Conservation (phyloP, 53 echinoderm and acorn worm genomes). For the Zoroaster sp. region DNA sequence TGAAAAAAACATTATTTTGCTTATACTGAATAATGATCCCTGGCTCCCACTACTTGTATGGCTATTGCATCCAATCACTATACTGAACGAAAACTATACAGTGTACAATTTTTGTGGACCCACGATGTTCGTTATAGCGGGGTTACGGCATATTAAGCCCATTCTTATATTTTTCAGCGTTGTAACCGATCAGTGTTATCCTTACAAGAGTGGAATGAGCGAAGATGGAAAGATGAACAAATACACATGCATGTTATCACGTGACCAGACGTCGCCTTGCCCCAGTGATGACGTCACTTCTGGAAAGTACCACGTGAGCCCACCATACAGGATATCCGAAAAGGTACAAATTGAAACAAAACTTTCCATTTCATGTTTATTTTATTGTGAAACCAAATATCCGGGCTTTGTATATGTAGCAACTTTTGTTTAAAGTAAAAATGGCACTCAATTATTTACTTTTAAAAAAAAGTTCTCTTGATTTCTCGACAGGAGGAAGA, state of each 20-base stretch:
- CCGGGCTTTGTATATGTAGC: too few relatives aligned
- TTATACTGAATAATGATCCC: too few relatives aligned
- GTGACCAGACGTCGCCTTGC: slow-evolving; percentile 46
- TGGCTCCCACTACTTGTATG: too few relatives aligned
- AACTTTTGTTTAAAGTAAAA: too few relatives aligned
- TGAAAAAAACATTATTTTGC: too few relatives aligned
- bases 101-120: too few relatives aligned
- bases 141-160: too few relatives aligned
- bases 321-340: slow-evolving; percentile 76
- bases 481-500: slow-evolving; percentile 67
- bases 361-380: too few relatives aligned
- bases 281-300: slow-evolving; percentile 69
- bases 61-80: too few relatives aligned
- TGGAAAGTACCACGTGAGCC: slow-evolving; percentile 51
- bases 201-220: slow-evolving; percentile 56
- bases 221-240: slow-evolving; percentile 36
- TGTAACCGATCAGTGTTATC: slow-evolving; percentile 79
- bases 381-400: too few relatives aligned
- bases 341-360: slow-evolving; percentile 59
- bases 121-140: too few relatives aligned
- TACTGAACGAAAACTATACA: too few relatives aligned
- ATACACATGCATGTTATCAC: slow-evolving; percentile 57
- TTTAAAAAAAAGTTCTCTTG: not conserved
- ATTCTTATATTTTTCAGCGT: slow-evolving; percentile 57
- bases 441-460: not conserved